Evolutionary conservation across 2,797 vertebrate genomes (phyloP).

Genomic region (Echiichthys vipera): DNA sequence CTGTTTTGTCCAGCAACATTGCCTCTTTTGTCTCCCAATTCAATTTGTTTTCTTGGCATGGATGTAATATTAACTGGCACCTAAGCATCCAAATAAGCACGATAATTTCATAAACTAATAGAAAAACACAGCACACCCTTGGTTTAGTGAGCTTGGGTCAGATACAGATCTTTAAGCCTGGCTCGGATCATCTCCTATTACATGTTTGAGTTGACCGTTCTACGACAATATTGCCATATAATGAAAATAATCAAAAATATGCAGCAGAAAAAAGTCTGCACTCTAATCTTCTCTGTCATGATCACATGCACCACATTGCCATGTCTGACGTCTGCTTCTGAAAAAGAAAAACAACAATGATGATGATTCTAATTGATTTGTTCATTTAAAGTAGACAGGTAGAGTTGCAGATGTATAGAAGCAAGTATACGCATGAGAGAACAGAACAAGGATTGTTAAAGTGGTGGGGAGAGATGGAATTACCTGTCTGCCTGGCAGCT

Average conservation of each 20-base stretch:
- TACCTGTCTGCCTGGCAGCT: neutral
- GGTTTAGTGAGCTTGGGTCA: neutral
- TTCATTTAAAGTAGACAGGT: neutral
- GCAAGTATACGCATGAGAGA: neutral
- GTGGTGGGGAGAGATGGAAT: neutral
- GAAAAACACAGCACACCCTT: neutral
- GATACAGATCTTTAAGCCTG: neutral
- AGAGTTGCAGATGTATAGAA: neutral
- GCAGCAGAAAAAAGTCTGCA: neutral
- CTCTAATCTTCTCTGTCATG: neutral
- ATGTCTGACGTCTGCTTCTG: neutral
- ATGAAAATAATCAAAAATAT: neutral
- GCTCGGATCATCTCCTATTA: neutral
- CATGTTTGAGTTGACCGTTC: neutral
- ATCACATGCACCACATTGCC: neutral
- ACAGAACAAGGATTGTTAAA: neutral
- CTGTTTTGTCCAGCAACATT: conserved; percentile 17
- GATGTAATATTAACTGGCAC: conserved; percentile 9
- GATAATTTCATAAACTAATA: neutral
- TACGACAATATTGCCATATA: neutral
- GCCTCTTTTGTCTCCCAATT: neutral
- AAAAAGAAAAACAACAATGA: neutral
- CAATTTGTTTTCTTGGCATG: conserved; percentile 16
- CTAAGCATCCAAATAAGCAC: conserved; percentile 1
- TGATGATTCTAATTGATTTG: neutral